Evolutionary conservation across 2,888 invertebrate species (phyloP).

Genomic region (Archips xylosteana): DNA sequence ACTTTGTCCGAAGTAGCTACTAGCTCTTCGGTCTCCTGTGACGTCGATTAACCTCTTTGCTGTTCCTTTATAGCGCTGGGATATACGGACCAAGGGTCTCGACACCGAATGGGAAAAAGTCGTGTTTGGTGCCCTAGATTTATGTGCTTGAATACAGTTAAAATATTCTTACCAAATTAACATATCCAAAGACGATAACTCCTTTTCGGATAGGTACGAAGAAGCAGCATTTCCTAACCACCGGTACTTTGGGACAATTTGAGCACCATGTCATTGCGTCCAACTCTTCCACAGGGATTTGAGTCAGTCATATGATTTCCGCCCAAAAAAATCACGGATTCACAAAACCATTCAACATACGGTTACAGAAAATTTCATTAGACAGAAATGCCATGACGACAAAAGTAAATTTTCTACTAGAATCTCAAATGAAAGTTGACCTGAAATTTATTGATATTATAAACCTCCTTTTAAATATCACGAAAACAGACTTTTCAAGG

Average conservation of each 20-base stretch:
- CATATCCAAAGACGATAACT: conserved; percentile 68
- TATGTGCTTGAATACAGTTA: no score
- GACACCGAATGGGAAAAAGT: no score
- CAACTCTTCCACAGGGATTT: background rate
- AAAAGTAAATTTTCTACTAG: background rate
- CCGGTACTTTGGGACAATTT: conserved; percentile 57
- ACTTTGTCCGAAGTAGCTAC: no score
- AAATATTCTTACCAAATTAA: conserved; percentile 65
- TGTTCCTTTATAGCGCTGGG: no score
- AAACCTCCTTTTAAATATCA: background rate
- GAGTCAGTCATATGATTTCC: background rate
- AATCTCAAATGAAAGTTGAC: background rate
- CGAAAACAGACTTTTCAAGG: background rate
- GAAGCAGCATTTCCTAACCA: conserved; percentile 68
- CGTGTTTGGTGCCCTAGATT: no score
- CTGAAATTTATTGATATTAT: background rate
- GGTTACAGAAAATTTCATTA: background rate
- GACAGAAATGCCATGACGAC: background rate
- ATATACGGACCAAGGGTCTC: no score
- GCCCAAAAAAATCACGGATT: background rate
- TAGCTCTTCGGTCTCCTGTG: no score
- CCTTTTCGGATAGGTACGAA: conserved; percentile 68
- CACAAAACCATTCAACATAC: background rate
- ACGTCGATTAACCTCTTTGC: no score
- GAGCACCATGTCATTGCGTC: conserved; percentile 51